A percentile compares a stretch with the other conserved stretches of the same genome.
These are phyloP conservation scores for Pipistrellus pipistrellus DNA, from an alignment of 2,797 vertebrate genomes.

Conservation along the genomic window DNA sequence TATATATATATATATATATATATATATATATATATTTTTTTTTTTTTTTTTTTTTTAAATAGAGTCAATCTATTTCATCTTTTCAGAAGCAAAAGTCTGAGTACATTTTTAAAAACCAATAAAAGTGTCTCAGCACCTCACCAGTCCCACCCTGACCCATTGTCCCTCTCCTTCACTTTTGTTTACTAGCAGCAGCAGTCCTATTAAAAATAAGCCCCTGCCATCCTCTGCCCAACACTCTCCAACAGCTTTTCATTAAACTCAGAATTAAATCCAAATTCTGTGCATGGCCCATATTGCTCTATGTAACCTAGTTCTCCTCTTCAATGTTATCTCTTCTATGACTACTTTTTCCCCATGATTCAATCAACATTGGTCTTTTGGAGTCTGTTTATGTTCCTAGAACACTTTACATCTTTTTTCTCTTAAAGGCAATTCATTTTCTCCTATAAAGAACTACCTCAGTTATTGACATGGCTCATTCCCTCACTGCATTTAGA, in stretches of 20 bases:
- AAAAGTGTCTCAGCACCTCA: neutral
- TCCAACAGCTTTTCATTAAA: neutral
- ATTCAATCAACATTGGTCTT: neutral
- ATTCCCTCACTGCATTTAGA: neutral
- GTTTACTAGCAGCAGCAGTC: neutral
- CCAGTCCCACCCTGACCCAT: neutral
- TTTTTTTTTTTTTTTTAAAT: neutral
- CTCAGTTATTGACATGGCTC: neutral
- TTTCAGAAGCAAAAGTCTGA: neutral
- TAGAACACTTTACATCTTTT: neutral
- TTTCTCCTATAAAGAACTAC: no score
- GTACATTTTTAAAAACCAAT: neutral
- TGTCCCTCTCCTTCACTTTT: neutral
- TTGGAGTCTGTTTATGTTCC: neutral
- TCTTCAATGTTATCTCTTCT: neutral
- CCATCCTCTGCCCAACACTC: neutral
- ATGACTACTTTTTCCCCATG: neutral
- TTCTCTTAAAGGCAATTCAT: neutral
- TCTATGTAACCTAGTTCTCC: neutral
- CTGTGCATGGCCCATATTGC: neutral
- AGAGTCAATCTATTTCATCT: neutral
- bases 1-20: no score
- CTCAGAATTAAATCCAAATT: neutral
- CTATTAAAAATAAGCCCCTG: neutral
- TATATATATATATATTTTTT: no score